Conservation (phyloP, 2,888 invertebrate species). For the Lasioglossum figueresi region DNA sequence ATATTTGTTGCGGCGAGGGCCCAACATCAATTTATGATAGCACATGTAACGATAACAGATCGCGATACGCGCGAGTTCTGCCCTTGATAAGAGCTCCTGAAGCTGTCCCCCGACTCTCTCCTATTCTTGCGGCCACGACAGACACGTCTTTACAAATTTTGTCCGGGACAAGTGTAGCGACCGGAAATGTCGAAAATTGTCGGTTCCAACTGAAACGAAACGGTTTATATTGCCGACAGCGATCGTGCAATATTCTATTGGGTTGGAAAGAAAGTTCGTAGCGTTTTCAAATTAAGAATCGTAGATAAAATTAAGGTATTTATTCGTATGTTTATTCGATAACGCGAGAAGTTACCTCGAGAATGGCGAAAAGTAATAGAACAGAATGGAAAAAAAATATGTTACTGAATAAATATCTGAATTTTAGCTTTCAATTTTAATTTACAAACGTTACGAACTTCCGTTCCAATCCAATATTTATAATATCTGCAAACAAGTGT, state of each 20-base stretch:
- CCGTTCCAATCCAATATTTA: background rate
- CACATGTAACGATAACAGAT: slow-evolving; percentile 29
- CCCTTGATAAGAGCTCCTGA: slow-evolving; percentile 5
- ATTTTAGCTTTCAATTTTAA: too few species aligned
- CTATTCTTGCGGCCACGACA: background rate
- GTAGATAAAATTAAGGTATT: too few species aligned
- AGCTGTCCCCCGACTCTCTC: background rate
- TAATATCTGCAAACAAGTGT: background rate
- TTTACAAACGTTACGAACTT: too few species aligned
- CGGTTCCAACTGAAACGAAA: background rate
- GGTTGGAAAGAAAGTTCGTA: too few species aligned
- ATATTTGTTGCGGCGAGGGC: slow-evolving; percentile 33
- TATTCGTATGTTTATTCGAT: too few species aligned
- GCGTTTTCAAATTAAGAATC: too few species aligned
- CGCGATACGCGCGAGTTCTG: background rate
- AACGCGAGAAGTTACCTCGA: too few species aligned
- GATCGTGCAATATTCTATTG: background rate
- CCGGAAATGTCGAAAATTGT: background rate
- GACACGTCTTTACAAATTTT: slow-evolving; percentile 2
- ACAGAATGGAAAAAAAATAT: too few species aligned
- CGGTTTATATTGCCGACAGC: background rate
- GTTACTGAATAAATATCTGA: too few species aligned
- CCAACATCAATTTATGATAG: slow-evolving; percentile 34
- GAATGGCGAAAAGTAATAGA: too few species aligned
- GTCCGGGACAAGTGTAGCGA: background rate